Evolutionary conservation across 1,140 invertebrate species (phyloP).

Genomic region (Chrysopa pallens): DNA sequence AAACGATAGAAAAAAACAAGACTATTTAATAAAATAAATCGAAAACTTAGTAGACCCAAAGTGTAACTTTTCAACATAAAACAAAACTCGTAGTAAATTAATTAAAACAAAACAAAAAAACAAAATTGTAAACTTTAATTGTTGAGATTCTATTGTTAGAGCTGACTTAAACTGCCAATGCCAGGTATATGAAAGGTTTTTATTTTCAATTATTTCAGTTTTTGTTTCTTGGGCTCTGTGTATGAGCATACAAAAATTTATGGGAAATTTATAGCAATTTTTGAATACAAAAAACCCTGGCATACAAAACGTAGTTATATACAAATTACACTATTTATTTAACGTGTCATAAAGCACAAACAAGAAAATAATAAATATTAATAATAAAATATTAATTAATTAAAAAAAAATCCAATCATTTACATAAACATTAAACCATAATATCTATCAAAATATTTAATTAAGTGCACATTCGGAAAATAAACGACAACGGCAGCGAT

Average conservation of each 20-base stretch:
- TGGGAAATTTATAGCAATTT: too few species aligned
- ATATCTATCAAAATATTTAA: too few species aligned
- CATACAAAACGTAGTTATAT: too few species aligned
- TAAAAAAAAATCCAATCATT: background rate
- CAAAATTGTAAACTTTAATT: background rate
- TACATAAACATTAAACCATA: too few species aligned
- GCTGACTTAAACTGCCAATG: background rate
- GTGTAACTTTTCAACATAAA: background rate
- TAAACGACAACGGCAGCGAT: too few species aligned
- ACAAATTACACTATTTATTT: background rate
- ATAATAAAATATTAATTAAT: background rate
- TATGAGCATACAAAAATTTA: too few species aligned
- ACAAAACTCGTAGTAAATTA: too few species aligned
- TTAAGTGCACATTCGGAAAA: too few species aligned
- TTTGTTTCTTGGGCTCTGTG: too few species aligned
- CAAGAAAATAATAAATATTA: background rate
- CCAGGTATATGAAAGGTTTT: background rate
- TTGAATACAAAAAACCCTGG: too few species aligned
- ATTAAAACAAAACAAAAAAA: too few species aligned
- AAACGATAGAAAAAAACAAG: too few species aligned
- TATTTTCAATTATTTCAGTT: slow-evolving; percentile 33
- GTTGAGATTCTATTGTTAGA: background rate
- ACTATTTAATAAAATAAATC: background rate
- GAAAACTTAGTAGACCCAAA: background rate
- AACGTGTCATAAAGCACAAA: background rate